A percentile compares a stretch with the other conserved stretches of the same genome.
Evolutionary conservation across 2,113 vertebrate genomes (phyloP).

Genomic region (Protobothrops mucrosquamatus): DNA sequence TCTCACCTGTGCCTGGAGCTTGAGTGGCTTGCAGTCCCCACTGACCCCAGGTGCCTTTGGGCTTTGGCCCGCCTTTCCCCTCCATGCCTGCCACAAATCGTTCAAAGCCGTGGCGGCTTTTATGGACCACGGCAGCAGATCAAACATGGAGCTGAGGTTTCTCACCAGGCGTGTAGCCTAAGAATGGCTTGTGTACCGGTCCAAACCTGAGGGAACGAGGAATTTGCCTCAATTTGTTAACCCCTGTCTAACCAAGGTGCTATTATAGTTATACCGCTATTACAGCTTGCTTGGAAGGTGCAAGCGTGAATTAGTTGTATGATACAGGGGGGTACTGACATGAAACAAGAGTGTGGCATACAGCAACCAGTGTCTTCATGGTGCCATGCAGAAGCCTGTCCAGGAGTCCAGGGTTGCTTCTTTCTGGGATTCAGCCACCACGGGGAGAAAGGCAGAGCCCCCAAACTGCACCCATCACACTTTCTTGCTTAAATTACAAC

Average conservation of each 20-base stretch:
- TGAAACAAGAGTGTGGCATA: neutral
- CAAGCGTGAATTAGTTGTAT: neutral
- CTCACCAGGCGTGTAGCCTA: neutral
- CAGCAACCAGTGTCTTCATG: neutral
- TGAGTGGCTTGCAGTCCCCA: neutral
- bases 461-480: neutral
- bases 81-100: neutral
- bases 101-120: neutral
- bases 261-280: neutral
- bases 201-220: neutral
- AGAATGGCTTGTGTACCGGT: neutral
- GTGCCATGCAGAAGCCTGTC: neutral
- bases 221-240: neutral
- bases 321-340: neutral
- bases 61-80: neutral
- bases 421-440: neutral
- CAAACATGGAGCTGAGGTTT: neutral
- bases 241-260: neutral
- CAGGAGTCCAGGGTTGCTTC: neutral
- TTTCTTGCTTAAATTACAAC: neutral
- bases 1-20: neutral
- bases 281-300: neutral
- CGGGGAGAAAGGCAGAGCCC: neutral
- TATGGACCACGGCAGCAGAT: neutral
- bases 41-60: neutral